Percentiles rank a stretch among this genome's conserved stretches.
phyloP scores from a whole-genome alignment of 2,888 invertebrate genomes.

The Nycteola revayana region DNA sequence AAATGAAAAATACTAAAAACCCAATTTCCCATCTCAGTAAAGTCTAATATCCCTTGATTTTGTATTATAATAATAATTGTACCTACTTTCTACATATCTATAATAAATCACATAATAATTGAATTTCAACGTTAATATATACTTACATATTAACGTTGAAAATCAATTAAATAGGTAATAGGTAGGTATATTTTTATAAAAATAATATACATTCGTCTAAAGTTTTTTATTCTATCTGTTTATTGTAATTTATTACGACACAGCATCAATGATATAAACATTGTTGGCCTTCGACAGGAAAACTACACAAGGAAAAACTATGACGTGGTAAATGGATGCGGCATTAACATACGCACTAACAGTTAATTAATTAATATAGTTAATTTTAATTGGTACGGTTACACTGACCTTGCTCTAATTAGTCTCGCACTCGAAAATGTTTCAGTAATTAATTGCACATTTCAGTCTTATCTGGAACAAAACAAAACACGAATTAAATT shows the following conservation, averaged over 20 bases:
- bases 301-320: conserved; percentile 12
- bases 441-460: conserved; percentile 35
- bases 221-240: neutral
- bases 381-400: conserved; percentile 25
- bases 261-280: conserved; percentile 17
- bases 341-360: conserved; percentile 2
- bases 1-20: too few species aligned
- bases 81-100: too few species aligned
- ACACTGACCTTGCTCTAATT: conserved; percentile 27
- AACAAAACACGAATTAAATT: conserved; percentile 9
- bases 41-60: too few species aligned
- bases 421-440: conserved; percentile 21
- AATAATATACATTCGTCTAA: too few species aligned
- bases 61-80: too few species aligned
- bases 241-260: conserved; percentile 19
- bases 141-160: too few species aligned
- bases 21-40: too few species aligned
- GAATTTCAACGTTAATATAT: too few species aligned
- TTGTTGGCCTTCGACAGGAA: conserved; percentile 8
- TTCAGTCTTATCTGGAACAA: conserved; percentile 48
- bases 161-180: too few species aligned
- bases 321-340: neutral
- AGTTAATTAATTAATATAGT: conserved; percentile 5
- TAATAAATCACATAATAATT: too few species aligned
- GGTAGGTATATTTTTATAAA: too few species aligned